Base-by-base conservation (phyloP, 1,140 invertebrate species). In the Colletes latitarsis region DNA sequence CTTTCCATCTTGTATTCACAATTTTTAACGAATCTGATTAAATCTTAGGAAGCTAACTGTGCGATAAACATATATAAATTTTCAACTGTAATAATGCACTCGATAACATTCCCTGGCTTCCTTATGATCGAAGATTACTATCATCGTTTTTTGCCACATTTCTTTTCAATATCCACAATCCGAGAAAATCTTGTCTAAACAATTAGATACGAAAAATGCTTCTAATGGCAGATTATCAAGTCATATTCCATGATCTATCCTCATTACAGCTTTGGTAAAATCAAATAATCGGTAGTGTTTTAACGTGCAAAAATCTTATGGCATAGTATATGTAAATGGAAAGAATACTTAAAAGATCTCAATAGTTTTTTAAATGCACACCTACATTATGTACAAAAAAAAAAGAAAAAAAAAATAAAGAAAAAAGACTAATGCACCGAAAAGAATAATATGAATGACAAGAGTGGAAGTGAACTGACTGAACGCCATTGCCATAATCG, bases 201-300 rank as follows among this genome's bases (percentile, higher is more conserved):
- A 21, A 46, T 21, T 21, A 43, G 9, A 49, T 19, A 21, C 4
- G 43, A 67, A 21, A 10, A 21, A 67, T 67, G 64, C 12, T 67
- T 70, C 17, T 39, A 41, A 69, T 10, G 14, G 3, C 12, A 68
- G 6, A 17, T 69, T 39, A 39, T 39, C 21, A 8, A 64, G n/a
- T 72, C 39, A 63, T 67, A 21, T 77, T 70, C 6, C 19, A 5
- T 52, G 8, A 53, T 17, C 21, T 72, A 53, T 66, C 10, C 76
- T 69, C 41, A 69, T 77, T 71, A 41, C n/a, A 82, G 60, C 67
- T 71, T 82, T 64, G 66, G 58, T 66, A 77, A 71, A 82, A 64
- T 52, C 49, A n/a, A n/a, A n/a, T 63, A 74, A 63, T 53, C 39
- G 39, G n/a, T 68, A 60, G 4, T 19, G 9, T 53, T 64, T 64